phyloP scores from a whole-genome alignment of 1,140 invertebrate genomes.

The Tetraneura akinire region DNA sequence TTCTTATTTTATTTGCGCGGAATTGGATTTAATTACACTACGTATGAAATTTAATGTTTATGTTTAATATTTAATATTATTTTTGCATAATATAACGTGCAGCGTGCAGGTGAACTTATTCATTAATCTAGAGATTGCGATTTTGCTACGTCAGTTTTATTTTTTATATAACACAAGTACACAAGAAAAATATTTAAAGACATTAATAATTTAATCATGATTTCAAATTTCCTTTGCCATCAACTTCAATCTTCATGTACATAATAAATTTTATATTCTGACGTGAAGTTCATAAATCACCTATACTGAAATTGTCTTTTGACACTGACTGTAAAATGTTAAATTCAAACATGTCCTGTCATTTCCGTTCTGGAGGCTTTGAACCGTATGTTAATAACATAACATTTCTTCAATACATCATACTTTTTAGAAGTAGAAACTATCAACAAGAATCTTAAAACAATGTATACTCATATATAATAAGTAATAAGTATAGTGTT shows the following conservation, averaged over 20 bases:
- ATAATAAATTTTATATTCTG: neutral
- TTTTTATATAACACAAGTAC: too few relatives aligned
- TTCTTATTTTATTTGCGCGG: too few relatives aligned
- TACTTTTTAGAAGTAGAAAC: neutral
- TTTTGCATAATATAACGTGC: too few relatives aligned
- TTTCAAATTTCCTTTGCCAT: neutral
- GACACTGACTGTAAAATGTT: neutral
- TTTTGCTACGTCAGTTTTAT: too few relatives aligned
- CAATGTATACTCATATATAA: neutral
- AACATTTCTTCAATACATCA: neutral
- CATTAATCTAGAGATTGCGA: too few relatives aligned
- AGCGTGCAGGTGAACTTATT: too few relatives aligned
- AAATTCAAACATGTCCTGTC: neutral
- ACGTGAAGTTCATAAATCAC: neutral
- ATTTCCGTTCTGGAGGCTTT: neutral
- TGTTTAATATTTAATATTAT: too few relatives aligned
- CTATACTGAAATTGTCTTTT: neutral
- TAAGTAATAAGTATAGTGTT: too few relatives aligned
- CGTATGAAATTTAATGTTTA: too few relatives aligned
- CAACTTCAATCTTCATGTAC: neutral
- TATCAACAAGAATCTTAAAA: neutral
- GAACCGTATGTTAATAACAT: neutral
- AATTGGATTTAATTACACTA: too few relatives aligned
- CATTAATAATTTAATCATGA: neutral
- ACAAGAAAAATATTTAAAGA: too few relatives aligned